These are phyloP conservation scores for Apistogramma diplotaenia DNA, from an alignment of 2,113 vertebrate genomes.

Conservation along the genomic window DNA sequence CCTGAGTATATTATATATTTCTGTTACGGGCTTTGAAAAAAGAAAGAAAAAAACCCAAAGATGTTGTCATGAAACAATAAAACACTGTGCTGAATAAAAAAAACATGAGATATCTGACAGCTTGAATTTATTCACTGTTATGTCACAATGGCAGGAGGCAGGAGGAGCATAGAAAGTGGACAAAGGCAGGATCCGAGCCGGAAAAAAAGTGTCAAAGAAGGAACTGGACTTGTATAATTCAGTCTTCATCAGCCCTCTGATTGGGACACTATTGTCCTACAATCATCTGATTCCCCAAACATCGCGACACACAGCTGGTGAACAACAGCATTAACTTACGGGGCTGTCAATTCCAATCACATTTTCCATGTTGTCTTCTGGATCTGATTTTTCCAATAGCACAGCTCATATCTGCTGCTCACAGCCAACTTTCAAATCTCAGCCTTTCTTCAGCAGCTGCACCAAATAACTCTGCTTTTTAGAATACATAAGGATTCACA, in stretches of 20 bases:
- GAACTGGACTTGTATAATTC: neutral
- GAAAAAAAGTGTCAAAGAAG: neutral
- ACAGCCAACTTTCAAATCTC: conserved; percentile 4
- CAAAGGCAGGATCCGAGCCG: neutral
- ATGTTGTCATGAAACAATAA: neutral
- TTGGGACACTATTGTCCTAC: neutral
- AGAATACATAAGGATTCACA: neutral
- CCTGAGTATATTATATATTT: neutral
- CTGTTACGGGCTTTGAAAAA: neutral
- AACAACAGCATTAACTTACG: neutral
- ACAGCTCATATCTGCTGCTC: neutral
- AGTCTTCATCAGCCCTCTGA: neutral
- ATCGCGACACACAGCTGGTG: neutral
- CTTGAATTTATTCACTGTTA: neutral
- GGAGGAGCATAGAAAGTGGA: neutral
- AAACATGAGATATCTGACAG: neutral
- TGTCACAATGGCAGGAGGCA: neutral
- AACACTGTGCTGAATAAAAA: neutral
- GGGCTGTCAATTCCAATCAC: neutral
- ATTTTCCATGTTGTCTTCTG: neutral
- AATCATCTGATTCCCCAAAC: neutral
- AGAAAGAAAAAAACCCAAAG: no score
- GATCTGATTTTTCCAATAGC: conserved; percentile 5
- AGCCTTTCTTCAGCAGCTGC: conserved; percentile 1
- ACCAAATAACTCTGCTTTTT: neutral